These are phyloP conservation scores for Melanostigma gelatinosum DNA, from an alignment of 2,113 vertebrate species.

Conservation along the genomic window DNA sequence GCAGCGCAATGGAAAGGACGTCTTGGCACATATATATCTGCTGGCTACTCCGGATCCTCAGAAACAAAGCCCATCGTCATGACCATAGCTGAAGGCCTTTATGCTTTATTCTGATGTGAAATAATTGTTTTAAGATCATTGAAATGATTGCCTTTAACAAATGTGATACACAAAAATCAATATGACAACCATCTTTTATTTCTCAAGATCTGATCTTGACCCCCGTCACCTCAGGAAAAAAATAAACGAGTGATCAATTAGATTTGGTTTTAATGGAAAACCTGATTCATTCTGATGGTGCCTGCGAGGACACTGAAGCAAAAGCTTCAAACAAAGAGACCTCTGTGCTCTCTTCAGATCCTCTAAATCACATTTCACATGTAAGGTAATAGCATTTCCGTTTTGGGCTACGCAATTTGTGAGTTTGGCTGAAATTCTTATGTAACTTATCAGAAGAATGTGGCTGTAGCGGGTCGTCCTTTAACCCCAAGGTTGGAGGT, in stretches of 20 bases:
- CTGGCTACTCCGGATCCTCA: too few relatives aligned
- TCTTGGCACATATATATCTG: too few relatives aligned
- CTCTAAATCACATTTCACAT: not conserved
- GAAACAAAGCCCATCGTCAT: too few relatives aligned
- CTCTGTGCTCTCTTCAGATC: not conserved
- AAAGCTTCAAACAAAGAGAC: not conserved
- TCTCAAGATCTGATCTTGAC: conserved; percentile 31
- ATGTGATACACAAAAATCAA: not conserved
- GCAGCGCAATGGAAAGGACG: too few relatives aligned
- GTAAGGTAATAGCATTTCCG: not conserved
- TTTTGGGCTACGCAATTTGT: not conserved
- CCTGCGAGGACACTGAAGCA: conserved; percentile 3
- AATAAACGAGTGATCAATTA: conserved; percentile 35
- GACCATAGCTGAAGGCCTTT: too few relatives aligned
- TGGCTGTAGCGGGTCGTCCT: not conserved
- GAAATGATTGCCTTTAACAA: not conserved
- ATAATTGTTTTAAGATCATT: not conserved
- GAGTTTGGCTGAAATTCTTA: not conserved
- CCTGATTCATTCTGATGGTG: conserved; percentile 35
- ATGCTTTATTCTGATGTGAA: not conserved
- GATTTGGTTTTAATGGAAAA: conserved; percentile 39
- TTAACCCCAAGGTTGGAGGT: not conserved
- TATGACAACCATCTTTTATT: not conserved
- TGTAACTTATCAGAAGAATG: not conserved
- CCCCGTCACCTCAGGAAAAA: conserved; percentile 32